phyloP scores from a whole-genome alignment of 2,797 vertebrate species.

The Sciurus carolinensis region DNA sequence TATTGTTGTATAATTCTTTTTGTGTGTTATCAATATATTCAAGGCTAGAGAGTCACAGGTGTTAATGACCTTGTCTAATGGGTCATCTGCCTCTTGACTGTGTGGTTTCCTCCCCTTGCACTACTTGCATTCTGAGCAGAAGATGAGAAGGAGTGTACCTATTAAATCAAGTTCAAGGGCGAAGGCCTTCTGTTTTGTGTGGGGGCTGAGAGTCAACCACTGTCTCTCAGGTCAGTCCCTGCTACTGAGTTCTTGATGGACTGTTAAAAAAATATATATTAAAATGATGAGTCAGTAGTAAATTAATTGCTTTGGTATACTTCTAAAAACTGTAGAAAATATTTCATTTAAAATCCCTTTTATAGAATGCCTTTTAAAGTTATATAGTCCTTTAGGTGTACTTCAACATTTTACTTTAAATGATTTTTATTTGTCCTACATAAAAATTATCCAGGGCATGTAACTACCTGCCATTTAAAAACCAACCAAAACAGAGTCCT shows the following conservation, averaged over 20 bases:
- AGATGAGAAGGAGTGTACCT: not conserved
- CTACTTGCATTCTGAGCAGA: not conserved
- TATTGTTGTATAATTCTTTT: not conserved
- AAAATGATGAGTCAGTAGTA: not conserved
- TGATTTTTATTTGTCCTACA: not conserved
- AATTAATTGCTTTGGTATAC: not conserved
- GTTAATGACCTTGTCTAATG: not conserved
- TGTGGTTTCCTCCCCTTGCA: not conserved
- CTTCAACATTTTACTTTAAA: slow-evolving; percentile 9
- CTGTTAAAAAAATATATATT: not conserved
- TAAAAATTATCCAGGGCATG: not conserved
- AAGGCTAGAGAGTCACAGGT: not conserved
- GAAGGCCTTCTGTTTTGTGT: not conserved
- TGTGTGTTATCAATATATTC: not conserved
- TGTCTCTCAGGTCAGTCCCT: not conserved
- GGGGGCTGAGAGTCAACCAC: not conserved
- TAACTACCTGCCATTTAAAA: not conserved
- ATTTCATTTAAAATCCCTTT: not conserved
- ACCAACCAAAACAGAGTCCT: not conserved
- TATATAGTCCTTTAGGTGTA: not conserved
- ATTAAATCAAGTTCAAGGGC: not conserved
- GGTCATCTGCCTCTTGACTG: not conserved
- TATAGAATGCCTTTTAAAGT: slow-evolving; percentile 1
- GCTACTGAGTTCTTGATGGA: not conserved
- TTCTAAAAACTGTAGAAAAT: not conserved